Base-by-base conservation (phyloP, 2,888 invertebrate species). In the Xestia ashworthii region DNA sequence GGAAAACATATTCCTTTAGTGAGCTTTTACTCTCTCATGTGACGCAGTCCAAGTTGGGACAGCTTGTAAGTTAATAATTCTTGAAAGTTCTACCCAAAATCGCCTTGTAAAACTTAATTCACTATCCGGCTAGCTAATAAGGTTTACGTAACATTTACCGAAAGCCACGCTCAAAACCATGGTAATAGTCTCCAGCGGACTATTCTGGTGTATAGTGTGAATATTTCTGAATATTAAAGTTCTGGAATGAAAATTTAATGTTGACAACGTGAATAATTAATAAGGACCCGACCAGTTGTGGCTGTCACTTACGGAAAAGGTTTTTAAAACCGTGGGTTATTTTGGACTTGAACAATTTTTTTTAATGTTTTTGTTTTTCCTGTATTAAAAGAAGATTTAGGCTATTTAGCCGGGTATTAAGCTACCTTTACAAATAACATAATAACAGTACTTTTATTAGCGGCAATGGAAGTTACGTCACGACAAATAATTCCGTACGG, bases 261-360 rank as follows among this genome's bases (percentile, higher is more conserved):
- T 46, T 67, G 64, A 64, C 55, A 64, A 71, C 38, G 71, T 82
- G 58, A 71, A 83, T 74, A 66, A 53, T 71, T 1, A 71, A 74
- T 74, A 64, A 64, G 32, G 38, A 38, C 19, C 48, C 19, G 32
- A 41, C 64, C 22, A 8, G 50, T 46, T 0, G 32, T 65, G 58
- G 65, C 55, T 83, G 53, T 41, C n/a, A 55, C 41, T 44, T 25
- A 48, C 16, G n/a, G 19, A 25, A 77, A 32, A 4, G 8, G 11
- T 77, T 77, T 64, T 53, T 16, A 62, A 32, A 71, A 46, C 64
- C 25, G n/a, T 19, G 1, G 22, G 48, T 53, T 67, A 32, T 55
- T 68, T 62, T 62, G 38, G 25, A 60, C 4, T 22, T n/a, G 22
- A 44, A 44, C 44, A 44, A 44, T 8, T 14, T n/a, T n/a, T 38